A percentile compares a stretch with the other conserved stretches of the same genome.
phyloP scores from a whole-genome alignment of 2,797 vertebrate genomes.

The Sarcophilus harrisii region DNA sequence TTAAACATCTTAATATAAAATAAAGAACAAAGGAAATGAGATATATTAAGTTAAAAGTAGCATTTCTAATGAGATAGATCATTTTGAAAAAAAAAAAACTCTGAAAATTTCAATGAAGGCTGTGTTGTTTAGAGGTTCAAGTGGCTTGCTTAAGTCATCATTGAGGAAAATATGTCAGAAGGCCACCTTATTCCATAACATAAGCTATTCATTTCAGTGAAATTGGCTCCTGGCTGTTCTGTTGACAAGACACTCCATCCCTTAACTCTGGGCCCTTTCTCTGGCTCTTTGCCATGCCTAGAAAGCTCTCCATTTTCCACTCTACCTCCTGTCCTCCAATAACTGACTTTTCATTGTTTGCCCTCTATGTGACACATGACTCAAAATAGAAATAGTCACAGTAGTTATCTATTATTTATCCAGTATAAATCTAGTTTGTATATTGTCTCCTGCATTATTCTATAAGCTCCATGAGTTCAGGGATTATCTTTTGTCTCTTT shows the following conservation, averaged over 20 bases:
- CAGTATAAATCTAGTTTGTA: not conserved
- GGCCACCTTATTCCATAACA: not conserved
- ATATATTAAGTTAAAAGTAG: not conserved
- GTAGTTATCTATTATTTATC: not conserved
- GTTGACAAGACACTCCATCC: not conserved
- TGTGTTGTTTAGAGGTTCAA: not conserved
- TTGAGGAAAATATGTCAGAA: not conserved
- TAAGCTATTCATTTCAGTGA: not conserved
- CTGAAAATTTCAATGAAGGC: not conserved
- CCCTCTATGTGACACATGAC: not conserved
- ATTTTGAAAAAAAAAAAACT: not conserved
- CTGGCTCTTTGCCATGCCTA: not conserved
- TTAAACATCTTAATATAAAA: not conserved
- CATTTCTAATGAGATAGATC: not conserved
- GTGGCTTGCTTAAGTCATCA: not conserved
- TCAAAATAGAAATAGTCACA: not conserved
- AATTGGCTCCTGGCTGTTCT: not conserved
- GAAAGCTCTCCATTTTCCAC: not conserved
- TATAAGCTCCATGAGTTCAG: not conserved
- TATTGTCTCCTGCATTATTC: not conserved
- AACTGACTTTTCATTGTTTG: not conserved
- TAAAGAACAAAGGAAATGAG: conserved; percentile 1
- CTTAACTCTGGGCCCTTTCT: not conserved
- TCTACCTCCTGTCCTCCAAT: not conserved
- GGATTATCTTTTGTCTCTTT: not conserved